Base-by-base conservation (phyloP, 2,888 invertebrate species). In the Philereme transversata region DNA sequence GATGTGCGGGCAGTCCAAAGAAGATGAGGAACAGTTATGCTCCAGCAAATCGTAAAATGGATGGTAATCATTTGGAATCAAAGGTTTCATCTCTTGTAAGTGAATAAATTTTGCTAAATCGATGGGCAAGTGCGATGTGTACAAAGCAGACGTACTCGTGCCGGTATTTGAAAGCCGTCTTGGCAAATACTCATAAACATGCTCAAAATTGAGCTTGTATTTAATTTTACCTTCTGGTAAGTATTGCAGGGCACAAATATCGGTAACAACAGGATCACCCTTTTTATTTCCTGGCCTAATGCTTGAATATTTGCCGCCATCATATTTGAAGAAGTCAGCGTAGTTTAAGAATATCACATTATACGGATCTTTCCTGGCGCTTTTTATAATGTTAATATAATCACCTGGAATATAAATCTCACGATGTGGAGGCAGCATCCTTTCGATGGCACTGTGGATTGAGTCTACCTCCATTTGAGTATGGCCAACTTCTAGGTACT, bases 381-480 rank as follows among this genome's bases (percentile, higher is more conserved):
- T 63, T 54, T 62, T 63, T 56, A 60, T 60, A 60, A 54, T 57
- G 51, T 62, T 60, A 53, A 65, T 51, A 59, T 65, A 65, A 47
- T 53, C 53, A 56, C 60, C 65, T 62, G 65, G 65, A 43, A 57
- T 60, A 54, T 65, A 22, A 22, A 22, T 22, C 22, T 22, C 22
- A 22, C 22, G 22, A 22, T 22, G 22, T 22, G 22, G 22, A 62
- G 50, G 60, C 60, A 40, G 57, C 55, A 49, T 77, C 70, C 67
- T 75, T 76, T 43, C 77, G 43, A 48, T 55, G 48, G 35, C 71
- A 69, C 68, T 83, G 64, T 60, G 51, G 71, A 69, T 65, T 84
- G 82, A 22, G 22, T 22, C 22, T 22, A 22, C 22, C 22, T 22
- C 22, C 22, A 22, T 22, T 22, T 22, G 22, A 3, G 22, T 22